phyloP scores from a whole-genome alignment of 2,888 invertebrate species.

The Argynnis bischoffii region DNA sequence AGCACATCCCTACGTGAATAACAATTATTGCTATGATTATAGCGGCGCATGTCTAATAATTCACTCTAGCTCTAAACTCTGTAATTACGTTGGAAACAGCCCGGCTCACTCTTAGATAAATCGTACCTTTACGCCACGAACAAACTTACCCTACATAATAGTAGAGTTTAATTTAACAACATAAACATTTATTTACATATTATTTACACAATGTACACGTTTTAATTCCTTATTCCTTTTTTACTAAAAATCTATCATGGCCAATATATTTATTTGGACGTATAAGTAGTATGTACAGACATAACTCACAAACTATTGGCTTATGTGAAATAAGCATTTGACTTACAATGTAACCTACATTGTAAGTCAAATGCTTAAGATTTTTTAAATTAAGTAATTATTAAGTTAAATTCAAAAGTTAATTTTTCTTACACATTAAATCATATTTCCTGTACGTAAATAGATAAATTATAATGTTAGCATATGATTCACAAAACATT shows the following conservation, averaged over 20 bases:
- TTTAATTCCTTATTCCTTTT: background rate
- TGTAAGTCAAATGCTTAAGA: no score
- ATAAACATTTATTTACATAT: conserved; percentile 71
- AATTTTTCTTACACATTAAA: no score
- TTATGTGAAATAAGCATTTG: no score
- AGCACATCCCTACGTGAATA: conserved; percentile 57
- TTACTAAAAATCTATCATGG: background rate
- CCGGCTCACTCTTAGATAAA: conserved; percentile 78
- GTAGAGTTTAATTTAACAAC: conserved; percentile 63
- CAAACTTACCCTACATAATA: conserved; percentile 58
- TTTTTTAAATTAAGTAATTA: no score
- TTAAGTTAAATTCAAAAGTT: no score
- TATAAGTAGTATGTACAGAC: no score
- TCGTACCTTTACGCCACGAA: conserved; percentile 49
- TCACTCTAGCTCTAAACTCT: conserved; percentile 78
- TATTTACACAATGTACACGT: conserved; percentile 2
- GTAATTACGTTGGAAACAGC: conserved; percentile 78
- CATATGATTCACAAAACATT: background rate
- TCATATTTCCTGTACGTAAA: background rate
- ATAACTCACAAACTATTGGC: no score
- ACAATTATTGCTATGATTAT: conserved; percentile 78
- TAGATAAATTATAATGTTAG: background rate
- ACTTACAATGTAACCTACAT: no score
- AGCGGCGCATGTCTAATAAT: conserved; percentile 75
- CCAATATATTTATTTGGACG: no score